phyloP scores from a whole-genome alignment of 2,113 vertebrate genomes.

The Pyrgilauda ruficollis region DNA sequence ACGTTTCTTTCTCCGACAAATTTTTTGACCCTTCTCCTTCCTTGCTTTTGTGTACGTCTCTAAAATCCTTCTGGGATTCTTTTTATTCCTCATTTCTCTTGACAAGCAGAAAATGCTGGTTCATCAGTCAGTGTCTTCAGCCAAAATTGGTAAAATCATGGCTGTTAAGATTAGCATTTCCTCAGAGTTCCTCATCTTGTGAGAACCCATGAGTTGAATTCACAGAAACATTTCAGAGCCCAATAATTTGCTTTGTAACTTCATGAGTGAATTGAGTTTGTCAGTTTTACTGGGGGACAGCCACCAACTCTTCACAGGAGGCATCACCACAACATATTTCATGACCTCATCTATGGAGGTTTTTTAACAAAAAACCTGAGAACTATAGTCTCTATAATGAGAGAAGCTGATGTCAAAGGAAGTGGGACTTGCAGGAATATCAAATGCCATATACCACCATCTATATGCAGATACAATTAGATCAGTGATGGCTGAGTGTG shows the following conservation, averaged over 20 bases:
- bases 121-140: background rate
- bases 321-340: background rate
- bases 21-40: background rate
- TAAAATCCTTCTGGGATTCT: background rate
- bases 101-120: background rate
- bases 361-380: background rate
- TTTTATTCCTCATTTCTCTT: background rate
- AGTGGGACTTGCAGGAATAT: background rate
- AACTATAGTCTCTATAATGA: background rate
- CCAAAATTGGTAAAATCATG: background rate
- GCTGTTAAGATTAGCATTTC: background rate
- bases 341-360: background rate
- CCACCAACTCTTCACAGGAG: background rate
- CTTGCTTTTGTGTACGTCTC: background rate
- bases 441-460: background rate
- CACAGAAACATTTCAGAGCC: background rate
- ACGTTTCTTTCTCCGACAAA: background rate
- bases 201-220: background rate
- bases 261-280: background rate
- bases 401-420: background rate
- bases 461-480: background rate
- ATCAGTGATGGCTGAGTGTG: background rate
- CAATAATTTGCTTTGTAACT: background rate
- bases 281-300: background rate
- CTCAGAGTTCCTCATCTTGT: background rate